phyloP scores from a whole-genome alignment of 2,113 vertebrate genomes.

The Tringa solitaria region DNA sequence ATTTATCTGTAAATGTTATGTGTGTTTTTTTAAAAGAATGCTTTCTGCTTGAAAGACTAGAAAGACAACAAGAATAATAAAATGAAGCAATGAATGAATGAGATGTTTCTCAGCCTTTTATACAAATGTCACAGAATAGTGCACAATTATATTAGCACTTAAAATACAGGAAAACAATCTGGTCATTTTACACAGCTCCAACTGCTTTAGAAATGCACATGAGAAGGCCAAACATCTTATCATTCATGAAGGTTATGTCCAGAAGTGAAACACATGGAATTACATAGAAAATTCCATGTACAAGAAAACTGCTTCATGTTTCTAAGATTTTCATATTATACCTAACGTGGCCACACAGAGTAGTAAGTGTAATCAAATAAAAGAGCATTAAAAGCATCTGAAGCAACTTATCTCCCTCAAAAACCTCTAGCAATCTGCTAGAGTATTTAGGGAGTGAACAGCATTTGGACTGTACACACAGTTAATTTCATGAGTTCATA shows the following conservation, averaged over 20 bases:
- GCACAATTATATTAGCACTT: constrained; percentile 5
- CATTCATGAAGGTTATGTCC: background rate
- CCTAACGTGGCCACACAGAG: background rate
- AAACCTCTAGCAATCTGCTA: background rate
- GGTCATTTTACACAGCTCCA: background rate
- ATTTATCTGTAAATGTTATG: background rate
- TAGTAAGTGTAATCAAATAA: background rate
- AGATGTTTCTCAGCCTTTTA: background rate
- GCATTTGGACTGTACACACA: background rate
- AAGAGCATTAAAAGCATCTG: background rate
- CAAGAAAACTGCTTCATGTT: background rate
- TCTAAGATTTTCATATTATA: background rate
- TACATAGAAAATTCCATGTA: background rate
- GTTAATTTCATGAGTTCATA: background rate
- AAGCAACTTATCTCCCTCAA: background rate
- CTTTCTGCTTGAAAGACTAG: background rate
- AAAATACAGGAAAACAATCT: constrained; percentile 1
- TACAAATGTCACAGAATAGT: constrained; percentile 2
- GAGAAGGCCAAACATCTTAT: background rate
- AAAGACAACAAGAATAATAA: background rate
- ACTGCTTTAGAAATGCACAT: background rate
- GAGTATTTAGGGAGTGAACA: background rate
- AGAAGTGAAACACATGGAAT: background rate
- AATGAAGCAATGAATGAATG: background rate
- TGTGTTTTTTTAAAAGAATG: background rate